Base-by-base conservation (phyloP, 1,140 invertebrate genomes). In the Macrobrachium nipponense region DNA sequence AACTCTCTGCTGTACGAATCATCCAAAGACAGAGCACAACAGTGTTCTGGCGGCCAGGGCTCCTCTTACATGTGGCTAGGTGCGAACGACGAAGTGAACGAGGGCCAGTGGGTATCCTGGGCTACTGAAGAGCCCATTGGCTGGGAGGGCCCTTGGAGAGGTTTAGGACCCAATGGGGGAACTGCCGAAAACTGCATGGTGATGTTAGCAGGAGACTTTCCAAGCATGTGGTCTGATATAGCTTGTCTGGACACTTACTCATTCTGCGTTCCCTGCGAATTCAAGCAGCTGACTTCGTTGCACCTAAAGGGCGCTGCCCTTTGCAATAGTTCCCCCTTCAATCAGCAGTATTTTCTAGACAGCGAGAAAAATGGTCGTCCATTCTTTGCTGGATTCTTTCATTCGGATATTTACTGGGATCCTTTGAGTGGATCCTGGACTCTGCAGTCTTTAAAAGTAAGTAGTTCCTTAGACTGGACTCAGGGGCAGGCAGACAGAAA, bases 211-310 rank as follows among this genome's bases (percentile, higher is more conserved):
- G 83, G 66, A 5, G 36, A 77, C 5, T 86, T 86, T n/a, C 83
- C 83, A 18, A 66, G 64, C 7, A 64, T 43, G 23, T 86, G 83
- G 83, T 86, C 83, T 15, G 83, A 86, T 77, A 86, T 86, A 11
- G 77, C 83, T 43, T 86, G 83, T 43, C 68, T 86, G 5, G 77
- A 86, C 23, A 61, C 76, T 27, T 86, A 86, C 58, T 70, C 83
- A 64, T 86, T 86, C 76, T 86, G 77, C 51, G 83, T 80, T 10
- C 83, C 83, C 8, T 86, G 83, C 36, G 83, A 80, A 62, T 86
- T 61, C 58, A 23, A 23, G 23, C 44, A 17, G 27, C 27, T 36
- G 17, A n/a, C 64, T 4, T 61, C 77, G 17, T 43, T 86, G 12
- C 80, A 86, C 51, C 77, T 86, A 0, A 86, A 80, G 58, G 83